Conservation (phyloP, 37 sponge, comb jelly and placozoan genomes). For the Halichondria panicea region DNA sequence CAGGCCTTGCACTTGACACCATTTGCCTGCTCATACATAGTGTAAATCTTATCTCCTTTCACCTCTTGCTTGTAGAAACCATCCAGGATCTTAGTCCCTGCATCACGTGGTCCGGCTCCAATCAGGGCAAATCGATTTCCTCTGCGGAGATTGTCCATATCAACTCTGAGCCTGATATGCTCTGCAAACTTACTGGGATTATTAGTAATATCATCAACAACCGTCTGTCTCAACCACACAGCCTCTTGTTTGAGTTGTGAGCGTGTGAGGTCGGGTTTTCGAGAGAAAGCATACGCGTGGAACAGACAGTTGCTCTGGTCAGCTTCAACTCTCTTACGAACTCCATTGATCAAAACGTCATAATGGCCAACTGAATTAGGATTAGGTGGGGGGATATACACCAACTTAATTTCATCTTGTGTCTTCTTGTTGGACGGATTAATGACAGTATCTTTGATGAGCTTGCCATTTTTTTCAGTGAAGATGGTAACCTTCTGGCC, state of each 20-base stretch:
- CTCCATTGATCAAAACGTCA: neutral
- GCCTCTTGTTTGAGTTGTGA: neutral
- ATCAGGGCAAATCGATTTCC: neutral
- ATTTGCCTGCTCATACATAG: neutral
- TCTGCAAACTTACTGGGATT: neutral
- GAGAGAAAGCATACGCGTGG: neutral
- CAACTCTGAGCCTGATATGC: neutral
- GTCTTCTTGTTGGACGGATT: neutral
- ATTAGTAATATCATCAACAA: neutral
- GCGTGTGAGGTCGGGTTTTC: neutral
- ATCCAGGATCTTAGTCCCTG: neutral
- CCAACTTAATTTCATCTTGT: neutral
- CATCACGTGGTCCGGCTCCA: neutral
- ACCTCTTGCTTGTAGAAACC: neutral
- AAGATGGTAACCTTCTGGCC: neutral
- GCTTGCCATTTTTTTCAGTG: neutral
- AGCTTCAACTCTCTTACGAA: neutral
- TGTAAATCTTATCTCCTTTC: neutral
- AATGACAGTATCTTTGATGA: neutral
- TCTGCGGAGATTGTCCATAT: neutral
- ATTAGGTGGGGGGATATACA: neutral
- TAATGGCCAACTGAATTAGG: conserved; percentile 18
- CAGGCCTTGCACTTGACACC: neutral
- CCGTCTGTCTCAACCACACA: neutral
- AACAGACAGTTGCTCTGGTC: conserved; percentile 4